Base-by-base conservation (phyloP, 64 coral and sea anemone species). In the Montipora foliosa region DNA sequence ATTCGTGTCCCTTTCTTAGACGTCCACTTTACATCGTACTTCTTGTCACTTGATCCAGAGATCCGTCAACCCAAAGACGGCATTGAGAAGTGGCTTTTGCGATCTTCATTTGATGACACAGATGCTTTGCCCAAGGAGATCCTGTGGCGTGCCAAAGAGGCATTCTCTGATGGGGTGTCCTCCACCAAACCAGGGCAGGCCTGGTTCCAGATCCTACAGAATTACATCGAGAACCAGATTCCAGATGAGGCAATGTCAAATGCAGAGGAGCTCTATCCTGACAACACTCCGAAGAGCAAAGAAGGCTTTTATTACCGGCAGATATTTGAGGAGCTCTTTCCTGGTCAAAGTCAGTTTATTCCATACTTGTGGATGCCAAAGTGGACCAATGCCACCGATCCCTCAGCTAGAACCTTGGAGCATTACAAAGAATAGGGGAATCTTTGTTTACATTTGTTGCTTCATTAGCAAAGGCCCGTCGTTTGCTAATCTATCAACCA, bases 1-100 rank as follows among this genome's bases (percentile, higher is more conserved):
- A 93, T 99, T n/a, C 91, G 97, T 67, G 97, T 99, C 6, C 97
- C 97, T 8, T 99, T 99, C 74, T 87, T 99, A 5, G 97, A 99
- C 62, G 95, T 94, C 12, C 89, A 91, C 14, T 99, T 99, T 12
- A 99, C 97, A 17, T 99, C 97, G 0, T 99, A 96, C 80, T 92
- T 99, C 78, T 89, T 99, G 2, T 99, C 97, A 0, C 58, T 99
- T 47, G 74, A 76, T 46, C 88, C 97, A 6, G 77, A 93, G 46
- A 79, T 87, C 8, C 91, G 97, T 29, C 97, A 99, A 13, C 97
- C 97, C 47, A 87, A 89, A 21, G 78, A 99, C 70, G 94, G 91
- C 6, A 89, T 99, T 8, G 97, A 99, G 79, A 99, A 99, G 83
- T 99, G 92, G 88, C 48, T 94, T 6, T 0, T 99, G 25, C 97